Evolutionary conservation across 2,113 vertebrate species (phyloP).

Genomic region (Gallinago undulata): DNA sequence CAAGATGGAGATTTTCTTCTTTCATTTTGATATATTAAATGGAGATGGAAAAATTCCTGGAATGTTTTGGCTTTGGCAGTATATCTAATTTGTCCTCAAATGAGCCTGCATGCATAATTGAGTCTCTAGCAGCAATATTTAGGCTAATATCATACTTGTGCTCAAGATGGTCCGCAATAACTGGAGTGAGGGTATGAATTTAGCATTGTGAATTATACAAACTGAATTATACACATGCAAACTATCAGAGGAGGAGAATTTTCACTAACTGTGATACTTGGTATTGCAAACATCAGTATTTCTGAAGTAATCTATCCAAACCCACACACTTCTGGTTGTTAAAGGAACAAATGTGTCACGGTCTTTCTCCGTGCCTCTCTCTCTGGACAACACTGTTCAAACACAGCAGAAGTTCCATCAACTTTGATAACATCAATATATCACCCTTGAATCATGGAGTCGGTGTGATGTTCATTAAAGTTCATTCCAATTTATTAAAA

Average conservation of each 20-base stretch:
- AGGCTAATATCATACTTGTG: neutral
- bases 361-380: neutral
- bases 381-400: neutral
- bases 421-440: neutral
- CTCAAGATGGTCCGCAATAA: constrained; percentile 1
- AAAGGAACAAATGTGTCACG: neutral
- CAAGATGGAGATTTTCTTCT: neutral
- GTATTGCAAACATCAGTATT: neutral
- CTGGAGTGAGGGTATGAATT: neutral
- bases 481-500: constrained; percentile 43
- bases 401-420: neutral
- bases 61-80: constrained; percentile 47
- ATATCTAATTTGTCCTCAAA: constrained; percentile 22
- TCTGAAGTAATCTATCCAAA: neutral
- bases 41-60: constrained; percentile 40
- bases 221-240: neutral
- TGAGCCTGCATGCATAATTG: neutral
- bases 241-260: neutral
- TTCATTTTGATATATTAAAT: neutral
- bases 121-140: neutral
- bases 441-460: neutral
- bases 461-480: constrained; percentile 13
- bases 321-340: neutral
- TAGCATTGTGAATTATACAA: neutral
- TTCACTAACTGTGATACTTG: neutral